Evolutionary conservation across 2,888 invertebrate genomes (phyloP), one percentile per base, ranked within the genome.

Genomic region (Conchocele bisecta): DNA sequence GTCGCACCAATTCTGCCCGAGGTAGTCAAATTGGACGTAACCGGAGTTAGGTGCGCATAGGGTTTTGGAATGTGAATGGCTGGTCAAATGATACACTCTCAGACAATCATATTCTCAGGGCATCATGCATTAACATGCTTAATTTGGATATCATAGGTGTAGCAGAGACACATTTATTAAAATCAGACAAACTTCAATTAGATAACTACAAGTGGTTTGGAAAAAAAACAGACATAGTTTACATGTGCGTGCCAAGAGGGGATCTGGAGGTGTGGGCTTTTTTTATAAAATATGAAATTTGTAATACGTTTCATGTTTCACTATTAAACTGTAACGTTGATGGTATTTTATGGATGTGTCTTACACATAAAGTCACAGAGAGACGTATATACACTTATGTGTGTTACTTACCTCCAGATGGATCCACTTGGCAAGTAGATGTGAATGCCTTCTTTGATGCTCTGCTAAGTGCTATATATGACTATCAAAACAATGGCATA

Each of bases 61-160:
- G 61, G 61, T 61, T 68, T 57, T 61, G 61, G 61, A 68, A 68
- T n/a, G 50, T 56, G 2, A 56, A 26, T 9, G 68, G 68, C 11
- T 68, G 56, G 50, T 44, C 24, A 42, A 33, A n/a, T 7, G 37
- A 57, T 31, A 17, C 1, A 17, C 24, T 28, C 17, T 26, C 31
- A 50, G 61, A 61, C 22, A 61, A 61, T 56, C 33, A 24, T 51
- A 29, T 31, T 13, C 2, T 61, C 26, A 0, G 61, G 7, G 20
- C 28, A 31, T 3, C 26, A 7, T 61, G 68, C 51, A 13, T 50
- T n/a, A 9, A 50, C 3, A 13, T 13, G 9, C 13, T 53, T 24
- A 28, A 54, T 3, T 41, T 51, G 42, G 66, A 72, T 42, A 60
- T 66, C 24, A 29, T 65, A 17, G 72, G 60, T n/a, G 41, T 72